A percentile compares a stretch with the other conserved stretches of the same genome.
phyloP scores from a whole-genome alignment of 2,888 invertebrate species.

The Lithosia quadra region DNA sequence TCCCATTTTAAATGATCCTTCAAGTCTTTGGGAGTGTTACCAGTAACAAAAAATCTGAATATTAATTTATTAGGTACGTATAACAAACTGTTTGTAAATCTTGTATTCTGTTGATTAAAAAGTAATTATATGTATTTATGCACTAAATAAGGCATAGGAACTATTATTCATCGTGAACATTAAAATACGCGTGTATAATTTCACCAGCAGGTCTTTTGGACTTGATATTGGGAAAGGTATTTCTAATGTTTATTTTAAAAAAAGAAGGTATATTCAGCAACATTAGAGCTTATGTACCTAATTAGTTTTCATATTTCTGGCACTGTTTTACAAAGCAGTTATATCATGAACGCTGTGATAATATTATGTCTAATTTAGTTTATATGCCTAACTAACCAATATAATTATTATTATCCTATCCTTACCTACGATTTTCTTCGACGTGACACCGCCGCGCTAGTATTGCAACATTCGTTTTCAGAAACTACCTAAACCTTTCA shows the following conservation, averaged over 20 bases:
- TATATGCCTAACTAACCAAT: neutral
- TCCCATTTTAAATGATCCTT: too few species aligned
- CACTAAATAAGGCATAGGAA: neutral
- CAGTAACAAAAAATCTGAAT: conserved; percentile 2
- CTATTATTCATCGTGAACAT: neutral
- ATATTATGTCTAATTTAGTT: neutral
- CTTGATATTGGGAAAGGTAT: too few species aligned
- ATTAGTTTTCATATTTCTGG: neutral
- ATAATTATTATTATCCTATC: neutral
- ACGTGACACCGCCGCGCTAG: too few species aligned
- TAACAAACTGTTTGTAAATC: neutral
- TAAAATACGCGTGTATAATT: neutral
- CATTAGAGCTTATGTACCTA: too few species aligned
- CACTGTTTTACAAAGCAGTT: neutral
- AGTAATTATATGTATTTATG: neutral
- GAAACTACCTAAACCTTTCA: neutral
- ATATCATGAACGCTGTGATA: neutral
- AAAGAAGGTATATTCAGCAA: too few species aligned
- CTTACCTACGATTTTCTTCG: neutral
- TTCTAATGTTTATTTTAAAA: too few species aligned
- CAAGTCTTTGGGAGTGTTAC: neutral
- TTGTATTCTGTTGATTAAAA: neutral
- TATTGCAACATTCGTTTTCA: neutral
- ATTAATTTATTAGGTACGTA: neutral
- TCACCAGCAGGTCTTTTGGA: neutral